A percentile compares a stretch with the other conserved stretches of the same genome.
These are phyloP conservation scores for Trissoscelio sp. DNA, from an alignment of 2,888 invertebrate species.

Conservation along the genomic window DNA sequence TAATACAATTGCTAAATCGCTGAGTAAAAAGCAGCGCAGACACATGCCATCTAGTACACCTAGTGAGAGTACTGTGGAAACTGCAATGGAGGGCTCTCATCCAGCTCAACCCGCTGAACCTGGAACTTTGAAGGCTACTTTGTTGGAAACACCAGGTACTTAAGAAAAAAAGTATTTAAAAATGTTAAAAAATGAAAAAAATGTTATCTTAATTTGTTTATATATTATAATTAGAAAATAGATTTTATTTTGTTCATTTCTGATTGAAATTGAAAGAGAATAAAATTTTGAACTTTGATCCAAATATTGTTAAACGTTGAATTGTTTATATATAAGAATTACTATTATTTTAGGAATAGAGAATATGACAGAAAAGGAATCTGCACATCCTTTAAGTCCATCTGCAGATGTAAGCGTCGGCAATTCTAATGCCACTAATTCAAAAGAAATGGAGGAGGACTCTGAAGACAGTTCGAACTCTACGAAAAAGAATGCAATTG, in stretches of 20 bases:
- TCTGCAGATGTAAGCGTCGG: slow-evolving; percentile 75
- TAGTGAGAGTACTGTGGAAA: slow-evolving; percentile 86
- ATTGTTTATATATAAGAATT: neutral
- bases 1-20: slow-evolving; percentile 92
- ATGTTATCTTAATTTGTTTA: no score
- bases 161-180: neutral
- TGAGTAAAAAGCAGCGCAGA: slow-evolving; percentile 85
- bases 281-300: no score
- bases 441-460: slow-evolving; percentile 70
- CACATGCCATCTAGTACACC: slow-evolving; percentile 81
- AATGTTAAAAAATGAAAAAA: no score
- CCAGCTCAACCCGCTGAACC: slow-evolving; percentile 95
- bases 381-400: slow-evolving; percentile 89
- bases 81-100: slow-evolving; percentile 91
- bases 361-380: slow-evolving; percentile 97
- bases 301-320: no score
- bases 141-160: slow-evolving; percentile 94
- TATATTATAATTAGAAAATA: no score
- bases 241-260: no score
- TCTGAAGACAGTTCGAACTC: slow-evolving; percentile 52
- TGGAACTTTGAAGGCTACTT: slow-evolving; percentile 94
- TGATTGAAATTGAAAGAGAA: no score
- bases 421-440: slow-evolving; percentile 71
- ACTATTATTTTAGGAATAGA: slow-evolving; percentile 86
- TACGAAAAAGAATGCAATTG: slow-evolving; percentile 75